Evolutionary conservation across 2,888 invertebrate species (phyloP), one percentile per base, ranked within the genome.

Genomic region (Esperia sulphurella): DNA sequence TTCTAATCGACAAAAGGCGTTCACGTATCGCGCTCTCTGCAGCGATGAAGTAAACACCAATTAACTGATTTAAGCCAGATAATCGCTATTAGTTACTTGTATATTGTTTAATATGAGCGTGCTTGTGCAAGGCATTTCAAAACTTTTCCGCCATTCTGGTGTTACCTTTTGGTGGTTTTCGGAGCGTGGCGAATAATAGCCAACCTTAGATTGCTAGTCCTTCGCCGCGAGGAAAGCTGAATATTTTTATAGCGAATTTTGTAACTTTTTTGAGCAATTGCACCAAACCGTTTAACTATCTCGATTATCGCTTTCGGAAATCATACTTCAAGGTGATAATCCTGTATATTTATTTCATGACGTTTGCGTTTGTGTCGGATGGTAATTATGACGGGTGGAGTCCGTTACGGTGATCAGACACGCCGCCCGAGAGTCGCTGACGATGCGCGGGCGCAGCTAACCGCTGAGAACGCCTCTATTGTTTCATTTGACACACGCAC

Each of bases 151-250:
- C 83, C 72, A 78, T 75, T 80, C 77, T 79, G 79, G 75, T 77
- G 79, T 79, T 86, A 80, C 85, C 83, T 86, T 87, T 88, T 80
- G 79, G 73, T 88, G 87, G 55, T 88, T 87, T 89, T 89, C 87
- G 89, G 89, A 89, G 89, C 89, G 89, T 89, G 79, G 85, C 89
- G 84, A 74, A 78, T 83, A 84, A 86, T 84, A 84, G 84, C 83
- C 83, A 86, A 84, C 87, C 88, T 86, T 85, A 84, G 79, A 82
- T 83, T 82, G 81, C 84, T 74, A 82, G 88, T 89, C 89, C 88
- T 88, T 89, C 86, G 82, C 63, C 75, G 72, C 79, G 76, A 75
- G 83, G 83, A 88, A 87, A 86, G 83, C 82, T 78, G 79, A 73
- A 81, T 82, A 79, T 83, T 84, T 83, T 77, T 79, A 77, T 79